Evolutionary conservation across 1,140 invertebrate genomes (phyloP).

Genomic region (Diabrotica undecimpunctata): DNA sequence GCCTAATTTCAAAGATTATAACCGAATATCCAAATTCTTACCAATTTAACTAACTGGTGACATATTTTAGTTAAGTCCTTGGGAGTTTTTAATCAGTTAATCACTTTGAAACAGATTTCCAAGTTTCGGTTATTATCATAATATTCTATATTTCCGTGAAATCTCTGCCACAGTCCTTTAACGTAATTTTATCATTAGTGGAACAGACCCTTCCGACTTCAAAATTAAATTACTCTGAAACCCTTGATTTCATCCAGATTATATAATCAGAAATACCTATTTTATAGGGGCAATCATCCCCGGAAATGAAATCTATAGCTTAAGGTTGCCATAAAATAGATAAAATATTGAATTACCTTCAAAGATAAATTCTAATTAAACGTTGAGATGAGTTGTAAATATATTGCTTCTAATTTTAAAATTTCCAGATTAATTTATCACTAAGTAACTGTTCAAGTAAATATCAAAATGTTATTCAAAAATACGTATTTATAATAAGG

Average conservation of each 20-base stretch:
- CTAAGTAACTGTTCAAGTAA: too few species aligned
- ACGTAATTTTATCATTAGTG: constrained; percentile 3
- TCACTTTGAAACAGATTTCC: constrained; percentile 2
- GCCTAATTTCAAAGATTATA: too few species aligned
- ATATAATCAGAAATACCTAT: background rate
- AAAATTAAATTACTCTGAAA: constrained; percentile 1
- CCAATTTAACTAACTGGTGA: background rate
- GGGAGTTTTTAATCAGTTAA: background rate
- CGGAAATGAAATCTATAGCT: background rate
- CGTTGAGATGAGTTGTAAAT: too few species aligned
- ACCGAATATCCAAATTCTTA: too few species aligned
- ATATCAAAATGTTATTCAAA: too few species aligned
- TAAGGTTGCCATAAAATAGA: too few species aligned
- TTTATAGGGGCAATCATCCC: constrained; percentile 1
- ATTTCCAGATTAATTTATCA: too few species aligned
- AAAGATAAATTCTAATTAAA: too few species aligned
- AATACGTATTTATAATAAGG: too few species aligned
- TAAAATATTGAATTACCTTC: too few species aligned
- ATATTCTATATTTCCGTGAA: constrained; percentile 3
- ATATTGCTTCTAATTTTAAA: too few species aligned
- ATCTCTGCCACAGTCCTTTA: constrained; percentile 1
- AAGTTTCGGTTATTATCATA: background rate
- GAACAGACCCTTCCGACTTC: constrained; percentile 1
- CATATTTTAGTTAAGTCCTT: background rate
- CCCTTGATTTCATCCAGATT: constrained; percentile 2